Conservation (phyloP, 2,888 invertebrate genomes). For the Carpatolechia fugitivella region DNA sequence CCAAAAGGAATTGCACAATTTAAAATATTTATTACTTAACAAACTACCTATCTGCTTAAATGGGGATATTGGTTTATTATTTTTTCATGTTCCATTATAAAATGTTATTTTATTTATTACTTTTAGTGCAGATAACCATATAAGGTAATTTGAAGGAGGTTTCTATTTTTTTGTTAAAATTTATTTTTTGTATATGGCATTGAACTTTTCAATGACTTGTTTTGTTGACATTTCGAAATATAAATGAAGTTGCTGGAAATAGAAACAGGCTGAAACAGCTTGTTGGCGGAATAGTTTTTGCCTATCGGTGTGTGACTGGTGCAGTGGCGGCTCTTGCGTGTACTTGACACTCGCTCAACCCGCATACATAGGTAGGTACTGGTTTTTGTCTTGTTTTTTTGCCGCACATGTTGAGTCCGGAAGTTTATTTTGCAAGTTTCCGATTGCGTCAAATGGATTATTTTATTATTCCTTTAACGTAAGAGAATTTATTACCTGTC, state of each 20-base stretch:
- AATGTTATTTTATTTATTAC: no score
- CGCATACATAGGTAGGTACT: background rate
- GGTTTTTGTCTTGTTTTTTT: background rate
- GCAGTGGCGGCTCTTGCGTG: constrained; percentile 5
- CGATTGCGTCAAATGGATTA: no score
- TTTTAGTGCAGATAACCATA: no score
- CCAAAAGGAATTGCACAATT: no score
- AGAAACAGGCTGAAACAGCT: background rate
- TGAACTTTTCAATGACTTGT: background rate
- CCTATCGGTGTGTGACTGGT: background rate
- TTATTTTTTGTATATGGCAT: background rate
- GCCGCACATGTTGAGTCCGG: background rate
- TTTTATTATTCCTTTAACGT: no score
- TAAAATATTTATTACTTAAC: no score
- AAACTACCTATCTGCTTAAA: no score
- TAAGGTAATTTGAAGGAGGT: no score
- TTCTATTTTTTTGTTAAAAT: no score
- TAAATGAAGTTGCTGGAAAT: constrained; percentile 2
- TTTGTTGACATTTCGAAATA: background rate
- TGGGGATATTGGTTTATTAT: no score
- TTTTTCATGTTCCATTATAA: no score
- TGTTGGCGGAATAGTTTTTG: background rate
- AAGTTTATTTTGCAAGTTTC: background rate
- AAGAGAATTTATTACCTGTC: no score
- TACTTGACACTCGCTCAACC: background rate